phyloP scores from a whole-genome alignment of 2,888 invertebrate species.

The Caenorhabditis sp. region DNA sequence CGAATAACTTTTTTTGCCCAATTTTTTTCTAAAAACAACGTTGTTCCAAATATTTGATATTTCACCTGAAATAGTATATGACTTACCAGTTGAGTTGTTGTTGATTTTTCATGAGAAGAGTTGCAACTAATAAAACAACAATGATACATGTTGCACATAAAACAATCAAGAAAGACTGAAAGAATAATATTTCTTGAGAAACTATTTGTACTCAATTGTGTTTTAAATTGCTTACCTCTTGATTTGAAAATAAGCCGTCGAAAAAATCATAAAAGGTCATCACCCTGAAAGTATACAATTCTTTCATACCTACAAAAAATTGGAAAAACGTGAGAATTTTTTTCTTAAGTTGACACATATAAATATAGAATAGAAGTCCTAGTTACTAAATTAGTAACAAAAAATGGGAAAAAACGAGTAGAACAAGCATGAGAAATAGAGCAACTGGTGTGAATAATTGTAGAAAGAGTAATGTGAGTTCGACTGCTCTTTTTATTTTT shows the following conservation, averaged over 20 bases:
- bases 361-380: neutral
- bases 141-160: constrained; percentile 32
- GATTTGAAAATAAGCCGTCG: constrained; percentile 7
- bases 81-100: constrained; percentile 40
- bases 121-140: constrained; percentile 30
- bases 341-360: neutral
- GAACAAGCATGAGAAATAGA: neutral
- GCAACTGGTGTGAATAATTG: neutral
- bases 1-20: too few relatives aligned
- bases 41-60: too few relatives aligned
- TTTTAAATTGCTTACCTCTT: neutral
- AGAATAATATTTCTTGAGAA: neutral
- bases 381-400: neutral
- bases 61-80: too few relatives aligned
- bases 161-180: constrained; percentile 11
- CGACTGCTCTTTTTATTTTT: too few relatives aligned
- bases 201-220: too few relatives aligned
- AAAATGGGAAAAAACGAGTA: neutral
- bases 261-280: constrained; percentile 24
- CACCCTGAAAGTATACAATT: constrained; percentile 11
- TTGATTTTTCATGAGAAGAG: constrained; percentile 28
- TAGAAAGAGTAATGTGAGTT: neutral
- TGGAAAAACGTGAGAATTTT: neutral
- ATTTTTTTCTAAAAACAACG: too few relatives aligned
- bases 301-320: too few relatives aligned